Evolutionary conservation across 2,113 vertebrate genomes (phyloP).

Genomic region (Lota lota): DNA sequence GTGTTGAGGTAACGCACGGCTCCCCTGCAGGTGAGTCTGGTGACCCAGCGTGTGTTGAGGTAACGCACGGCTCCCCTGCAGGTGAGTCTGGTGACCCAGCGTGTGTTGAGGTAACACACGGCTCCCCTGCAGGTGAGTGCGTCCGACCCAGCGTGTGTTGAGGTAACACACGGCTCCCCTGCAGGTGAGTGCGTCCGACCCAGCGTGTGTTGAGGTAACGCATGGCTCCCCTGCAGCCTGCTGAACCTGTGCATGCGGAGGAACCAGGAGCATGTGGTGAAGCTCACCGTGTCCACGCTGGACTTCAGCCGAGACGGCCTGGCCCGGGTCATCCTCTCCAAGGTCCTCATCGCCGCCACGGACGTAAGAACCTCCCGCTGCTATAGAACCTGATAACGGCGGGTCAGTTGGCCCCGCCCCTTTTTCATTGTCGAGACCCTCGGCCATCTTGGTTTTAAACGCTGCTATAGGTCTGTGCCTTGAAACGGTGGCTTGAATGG

Average conservation of each 20-base stretch:
- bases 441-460: no score
- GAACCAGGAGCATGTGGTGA: conserved; percentile 95
- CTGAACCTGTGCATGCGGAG: conserved; percentile 94
- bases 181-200: no score
- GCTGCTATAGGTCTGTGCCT: no score
- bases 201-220: neutral
- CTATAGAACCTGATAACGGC: no score
- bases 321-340: conserved; percentile 94
- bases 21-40: conserved; percentile 73
- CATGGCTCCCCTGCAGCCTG: conserved; percentile 74
- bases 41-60: no score
- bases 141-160: no score
- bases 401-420: no score
- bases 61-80: conserved; percentile 45
- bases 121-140: conserved; percentile 70
- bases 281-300: conserved; percentile 92
- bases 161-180: no score
- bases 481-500: no score
- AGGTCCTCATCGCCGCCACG: conserved; percentile 93
- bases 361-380: conserved; percentile 78
- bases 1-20: neutral
- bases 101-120: neutral
- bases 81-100: conserved; percentile 48
- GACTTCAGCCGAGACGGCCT: conserved; percentile 96
- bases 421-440: no score